These are phyloP conservation scores for Morpho deidamia DNA, from an alignment of 2,888 invertebrate species.

Conservation along the genomic window DNA sequence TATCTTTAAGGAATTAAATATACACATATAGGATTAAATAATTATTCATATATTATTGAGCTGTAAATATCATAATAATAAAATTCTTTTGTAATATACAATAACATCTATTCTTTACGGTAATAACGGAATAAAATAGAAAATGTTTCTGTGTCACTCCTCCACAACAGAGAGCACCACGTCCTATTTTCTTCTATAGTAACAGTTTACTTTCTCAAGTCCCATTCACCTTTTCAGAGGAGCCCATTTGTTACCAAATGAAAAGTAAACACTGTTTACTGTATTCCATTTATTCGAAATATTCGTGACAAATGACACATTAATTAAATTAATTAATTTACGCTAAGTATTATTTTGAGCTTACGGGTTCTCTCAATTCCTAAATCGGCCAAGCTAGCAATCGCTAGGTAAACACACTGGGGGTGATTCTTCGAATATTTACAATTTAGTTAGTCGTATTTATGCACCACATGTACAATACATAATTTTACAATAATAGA, in stretches of 20 bases:
- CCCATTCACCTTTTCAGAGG: slow-evolving; percentile 19
- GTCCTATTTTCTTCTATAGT: slow-evolving; percentile 60
- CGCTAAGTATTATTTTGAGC: slow-evolving; percentile 66
- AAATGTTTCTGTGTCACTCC: slow-evolving; percentile 66
- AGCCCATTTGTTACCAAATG: slow-evolving; percentile 17
- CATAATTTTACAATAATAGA: slow-evolving; percentile 14
- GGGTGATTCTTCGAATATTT: slow-evolving; percentile 44
- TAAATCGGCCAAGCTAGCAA: slow-evolving; percentile 64
- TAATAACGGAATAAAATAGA: slow-evolving; percentile 32
- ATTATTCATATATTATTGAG: no score
- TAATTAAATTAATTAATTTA: slow-evolving; percentile 38
- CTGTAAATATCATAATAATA: no score
- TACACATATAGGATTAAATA: no score
- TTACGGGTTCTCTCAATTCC: slow-evolving; percentile 73
- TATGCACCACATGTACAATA: slow-evolving; percentile 15
- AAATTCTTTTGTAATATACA: not conserved
- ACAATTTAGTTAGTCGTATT: slow-evolving; percentile 33
- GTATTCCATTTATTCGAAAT: slow-evolving; percentile 67
- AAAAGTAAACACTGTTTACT: slow-evolving; percentile 24
- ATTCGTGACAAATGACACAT: slow-evolving; percentile 69
- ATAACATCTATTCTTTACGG: slow-evolving; percentile 7
- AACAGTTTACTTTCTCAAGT: slow-evolving; percentile 47
- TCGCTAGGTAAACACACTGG: slow-evolving; percentile 36
- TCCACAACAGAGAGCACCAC: slow-evolving; percentile 43
- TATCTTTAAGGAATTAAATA: no score